Base-by-base conservation (phyloP, 2,888 invertebrate species). In the Parnassius glacialis region DNA sequence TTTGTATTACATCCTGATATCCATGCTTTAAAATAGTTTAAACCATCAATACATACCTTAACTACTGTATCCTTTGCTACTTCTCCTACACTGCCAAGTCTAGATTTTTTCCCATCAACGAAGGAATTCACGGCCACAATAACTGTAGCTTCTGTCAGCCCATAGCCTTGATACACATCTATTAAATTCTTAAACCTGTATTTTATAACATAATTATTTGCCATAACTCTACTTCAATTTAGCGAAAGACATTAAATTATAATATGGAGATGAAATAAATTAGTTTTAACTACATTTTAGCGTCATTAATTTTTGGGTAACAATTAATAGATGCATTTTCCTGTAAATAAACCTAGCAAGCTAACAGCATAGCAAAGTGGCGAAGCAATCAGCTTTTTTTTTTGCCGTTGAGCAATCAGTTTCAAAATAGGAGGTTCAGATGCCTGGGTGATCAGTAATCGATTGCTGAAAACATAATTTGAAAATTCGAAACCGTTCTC, bases 81-180 rank as follows among this genome's bases (percentile, higher is more conserved):
- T 3, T 51, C 52, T 5, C 81, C 81, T 2, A 79, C 76, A n/a
- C 75, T 73, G 7, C 75, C 77, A 0, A 64, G 64, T 58, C 73
- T 76, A 13, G 58, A 13, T 0, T 47, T 12, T 9, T 57, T 47
- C 7, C 42, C 62, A 0, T 44, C 61, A 0, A 58, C 44, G 1
- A 57, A 64, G 0, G 64, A 55, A n/a, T 73, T 73, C 11, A 65
- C 68, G 1, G 68, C 65, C 0, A 74, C 65, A 0, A 70, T 66
- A 1, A 78, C 53, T 0, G 75, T 72, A 0, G 65, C 57, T 55
- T 81, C 81, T 1, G 80, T 80, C 77, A 80, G 73, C 0, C 81
- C 81, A 47, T 79, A 80, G 0, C 73, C 78, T 70, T 79, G 79
- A 0, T 71, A 43, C 2, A 81, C 65, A 1, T 57, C 66, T 42